Conservation (phyloP, 2,888 invertebrate species). For the Drosophila robusta region DNA sequence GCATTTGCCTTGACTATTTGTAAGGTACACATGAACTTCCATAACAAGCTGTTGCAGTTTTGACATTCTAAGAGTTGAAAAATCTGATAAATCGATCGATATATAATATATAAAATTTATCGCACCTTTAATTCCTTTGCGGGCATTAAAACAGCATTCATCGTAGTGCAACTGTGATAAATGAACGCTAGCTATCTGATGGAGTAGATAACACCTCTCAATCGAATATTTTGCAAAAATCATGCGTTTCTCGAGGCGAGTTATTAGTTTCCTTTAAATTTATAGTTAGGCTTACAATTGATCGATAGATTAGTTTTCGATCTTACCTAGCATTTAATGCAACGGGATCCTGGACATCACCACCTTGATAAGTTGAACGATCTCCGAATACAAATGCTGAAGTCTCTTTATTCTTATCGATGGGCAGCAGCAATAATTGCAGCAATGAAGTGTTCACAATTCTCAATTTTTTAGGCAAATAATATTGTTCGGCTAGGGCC, state of each 20-base stretch:
- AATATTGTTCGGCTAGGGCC: conserved; percentile 71
- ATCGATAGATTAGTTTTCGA: background rate
- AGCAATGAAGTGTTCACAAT: conserved; percentile 29
- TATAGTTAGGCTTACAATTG: background rate
- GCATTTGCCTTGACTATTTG: conserved; percentile 75
- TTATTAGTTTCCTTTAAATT: conserved; percentile 56
- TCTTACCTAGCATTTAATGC: conserved; percentile 31
- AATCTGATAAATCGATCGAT: background rate
- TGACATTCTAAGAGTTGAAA: conserved; percentile 23
- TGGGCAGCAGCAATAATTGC: conserved; percentile 60
- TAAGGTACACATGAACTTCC: conserved; percentile 72
- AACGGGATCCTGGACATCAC: conserved; percentile 58
- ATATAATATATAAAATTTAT: background rate
- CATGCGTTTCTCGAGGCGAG: conserved; percentile 75
- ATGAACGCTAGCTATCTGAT: conserved; percentile 73
- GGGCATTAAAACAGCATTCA: conserved; percentile 73
- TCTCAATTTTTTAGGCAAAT: conserved; percentile 17
- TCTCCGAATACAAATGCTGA: conserved; percentile 80
- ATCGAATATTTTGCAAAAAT: conserved; percentile 75
- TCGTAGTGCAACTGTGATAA: conserved; percentile 71
- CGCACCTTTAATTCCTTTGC: conserved; percentile 69
- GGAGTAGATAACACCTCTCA: conserved; percentile 78
- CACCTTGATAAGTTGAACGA: conserved; percentile 79
- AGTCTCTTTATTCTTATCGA: conserved; percentile 67
- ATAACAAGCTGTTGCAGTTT: conserved; percentile 67